These are phyloP conservation scores for Theocolax elegans DNA, from an alignment of 1,140 invertebrate genomes.

Conservation along the genomic window DNA sequence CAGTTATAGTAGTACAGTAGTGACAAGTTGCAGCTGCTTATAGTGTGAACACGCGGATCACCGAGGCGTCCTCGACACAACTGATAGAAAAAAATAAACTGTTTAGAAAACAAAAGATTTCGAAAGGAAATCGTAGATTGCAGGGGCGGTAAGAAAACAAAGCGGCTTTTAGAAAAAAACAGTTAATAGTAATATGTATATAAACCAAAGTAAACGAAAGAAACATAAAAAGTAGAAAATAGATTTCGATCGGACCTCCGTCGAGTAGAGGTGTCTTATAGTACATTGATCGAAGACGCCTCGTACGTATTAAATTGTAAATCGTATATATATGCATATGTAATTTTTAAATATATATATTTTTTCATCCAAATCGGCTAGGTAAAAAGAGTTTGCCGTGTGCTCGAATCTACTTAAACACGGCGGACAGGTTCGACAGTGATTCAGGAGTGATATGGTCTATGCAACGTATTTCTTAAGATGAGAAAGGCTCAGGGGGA, in stretches of 20 bases:
- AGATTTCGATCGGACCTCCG: not conserved
- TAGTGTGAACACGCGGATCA: constrained; percentile 59
- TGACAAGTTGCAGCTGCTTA: constrained; percentile 67
- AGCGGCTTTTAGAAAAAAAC: constrained; percentile 2
- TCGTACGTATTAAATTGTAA: not conserved
- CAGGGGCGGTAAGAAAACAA: no score
- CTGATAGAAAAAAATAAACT: no score
- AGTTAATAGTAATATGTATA: not conserved
- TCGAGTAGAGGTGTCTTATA: constrained; percentile 6
- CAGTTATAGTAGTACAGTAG: constrained; percentile 69
- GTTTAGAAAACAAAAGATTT: no score
- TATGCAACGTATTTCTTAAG: no score
- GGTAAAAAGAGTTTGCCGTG: not conserved
- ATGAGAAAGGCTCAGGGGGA: no score
- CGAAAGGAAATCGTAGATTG: no score
- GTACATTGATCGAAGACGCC: constrained; percentile 22
- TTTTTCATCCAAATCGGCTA: not conserved
- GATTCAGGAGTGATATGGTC: no score
- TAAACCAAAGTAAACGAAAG: not conserved
- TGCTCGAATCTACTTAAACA: constrained; percentile 8
- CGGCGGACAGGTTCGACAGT: not conserved
- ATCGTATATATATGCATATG: not conserved
- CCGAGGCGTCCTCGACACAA: constrained; percentile 49
- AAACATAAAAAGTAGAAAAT: constrained; percentile 6
- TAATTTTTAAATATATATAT: not conserved